Evolutionary conservation across 2,113 vertebrate species (phyloP).

Genomic region (Hyaena hyaena): DNA sequence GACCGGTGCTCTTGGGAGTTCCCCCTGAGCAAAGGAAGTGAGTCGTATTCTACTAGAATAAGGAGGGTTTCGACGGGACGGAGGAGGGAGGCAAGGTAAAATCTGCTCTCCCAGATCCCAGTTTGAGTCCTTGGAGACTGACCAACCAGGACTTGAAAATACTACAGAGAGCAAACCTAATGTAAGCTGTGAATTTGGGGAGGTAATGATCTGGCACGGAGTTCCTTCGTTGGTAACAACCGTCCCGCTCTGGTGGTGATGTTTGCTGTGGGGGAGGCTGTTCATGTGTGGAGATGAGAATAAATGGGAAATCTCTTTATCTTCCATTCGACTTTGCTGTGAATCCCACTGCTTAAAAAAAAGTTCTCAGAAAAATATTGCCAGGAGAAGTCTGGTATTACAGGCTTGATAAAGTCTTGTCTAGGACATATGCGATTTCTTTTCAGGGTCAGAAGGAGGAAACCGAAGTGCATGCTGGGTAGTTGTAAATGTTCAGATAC

Average conservation of each 20-base stretch:
- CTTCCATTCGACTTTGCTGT: not conserved
- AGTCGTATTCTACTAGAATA: not conserved
- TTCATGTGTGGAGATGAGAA: fast-evolving
- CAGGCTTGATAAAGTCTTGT: not conserved
- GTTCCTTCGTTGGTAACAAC: not conserved
- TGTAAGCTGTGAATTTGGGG: not conserved
- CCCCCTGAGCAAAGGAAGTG: not conserved
- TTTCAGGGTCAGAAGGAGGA: not conserved
- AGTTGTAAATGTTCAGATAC: not conserved
- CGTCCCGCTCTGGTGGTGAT: not conserved
- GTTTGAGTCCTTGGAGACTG: not conserved
- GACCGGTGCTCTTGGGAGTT: not conserved
- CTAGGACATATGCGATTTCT: not conserved
- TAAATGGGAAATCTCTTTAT: not conserved
- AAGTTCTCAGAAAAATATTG: not conserved
- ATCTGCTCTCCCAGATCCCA: not conserved
- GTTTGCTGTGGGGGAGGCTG: not conserved
- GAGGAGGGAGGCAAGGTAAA: not conserved
- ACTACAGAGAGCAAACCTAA: not conserved
- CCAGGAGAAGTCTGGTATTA: not conserved
- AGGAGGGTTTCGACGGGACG: not conserved
- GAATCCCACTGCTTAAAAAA: not conserved
- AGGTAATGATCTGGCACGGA: no score
- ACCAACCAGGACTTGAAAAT: not conserved
- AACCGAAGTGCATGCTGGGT: not conserved